phyloP scores from a whole-genome alignment of 1,140 invertebrate genomes.

The Lepidurus packardi region DNA sequence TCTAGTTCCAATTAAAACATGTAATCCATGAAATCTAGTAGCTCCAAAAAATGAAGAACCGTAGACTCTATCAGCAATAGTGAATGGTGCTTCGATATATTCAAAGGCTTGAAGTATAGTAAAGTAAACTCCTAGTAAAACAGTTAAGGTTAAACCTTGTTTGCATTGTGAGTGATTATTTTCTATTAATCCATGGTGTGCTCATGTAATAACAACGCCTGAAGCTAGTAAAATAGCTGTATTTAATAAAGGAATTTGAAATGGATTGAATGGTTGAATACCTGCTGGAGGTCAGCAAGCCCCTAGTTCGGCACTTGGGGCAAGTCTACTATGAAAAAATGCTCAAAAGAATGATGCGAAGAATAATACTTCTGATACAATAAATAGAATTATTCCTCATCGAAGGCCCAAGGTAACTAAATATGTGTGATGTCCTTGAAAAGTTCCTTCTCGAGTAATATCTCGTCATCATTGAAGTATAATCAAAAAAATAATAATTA shows the following conservation, averaged over 20 bases:
- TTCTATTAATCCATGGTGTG: constrained; percentile 53
- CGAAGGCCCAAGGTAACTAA: constrained; percentile 49
- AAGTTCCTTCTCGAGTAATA: constrained; percentile 45
- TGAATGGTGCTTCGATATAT: constrained; percentile 49
- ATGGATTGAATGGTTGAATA: constrained; percentile 56
- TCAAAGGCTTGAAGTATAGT: constrained; percentile 44
- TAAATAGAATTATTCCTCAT: constrained; percentile 58
- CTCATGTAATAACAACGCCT: constrained; percentile 53
- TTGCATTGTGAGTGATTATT: constrained; percentile 46
- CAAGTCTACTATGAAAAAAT: constrained; percentile 58
- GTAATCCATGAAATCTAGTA: constrained; percentile 65
- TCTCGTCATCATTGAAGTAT: constrained; percentile 59
- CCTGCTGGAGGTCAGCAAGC: constrained; percentile 52
- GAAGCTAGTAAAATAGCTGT: constrained; percentile 54
- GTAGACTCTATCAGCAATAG: constrained; percentile 56
- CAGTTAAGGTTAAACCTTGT: constrained; percentile 49
- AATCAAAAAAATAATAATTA: constrained; percentile 47
- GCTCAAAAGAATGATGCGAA: constrained; percentile 58
- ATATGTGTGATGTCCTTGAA: constrained; percentile 46
- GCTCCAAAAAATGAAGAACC: constrained; percentile 62
- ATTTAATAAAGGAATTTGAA: constrained; percentile 57
- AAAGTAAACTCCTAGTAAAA: constrained; percentile 51
- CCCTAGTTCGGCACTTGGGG: constrained; percentile 56
- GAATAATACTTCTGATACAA: constrained; percentile 58
- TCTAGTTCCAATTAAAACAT: constrained; percentile 62